A percentile compares a stretch with the other conserved stretches of the same genome.
Evolutionary conservation across 2,113 vertebrate species (phyloP).

Genomic region (Tichodroma muraria): DNA sequence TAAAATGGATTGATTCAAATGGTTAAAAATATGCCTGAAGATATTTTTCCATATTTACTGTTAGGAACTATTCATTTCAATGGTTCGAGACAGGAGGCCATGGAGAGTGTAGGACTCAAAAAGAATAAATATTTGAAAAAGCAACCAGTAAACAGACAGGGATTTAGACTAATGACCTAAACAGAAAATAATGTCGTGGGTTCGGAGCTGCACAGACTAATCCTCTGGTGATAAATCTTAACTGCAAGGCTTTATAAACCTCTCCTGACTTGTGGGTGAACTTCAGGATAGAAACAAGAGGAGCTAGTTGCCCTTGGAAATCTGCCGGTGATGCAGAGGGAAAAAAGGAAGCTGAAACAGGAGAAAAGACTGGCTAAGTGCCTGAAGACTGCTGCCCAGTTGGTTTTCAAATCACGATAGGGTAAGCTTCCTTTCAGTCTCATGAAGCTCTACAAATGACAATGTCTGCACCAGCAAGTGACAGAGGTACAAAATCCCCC

Average conservation of each 20-base stretch:
- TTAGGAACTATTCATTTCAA: not conserved
- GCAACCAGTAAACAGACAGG: not conserved
- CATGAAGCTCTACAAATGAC: not conserved
- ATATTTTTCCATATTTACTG: not conserved
- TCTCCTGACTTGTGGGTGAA: not conserved
- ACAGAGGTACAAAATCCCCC: not conserved
- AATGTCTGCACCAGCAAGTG: not conserved
- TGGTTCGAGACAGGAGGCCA: not conserved
- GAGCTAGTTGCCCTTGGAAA: not conserved
- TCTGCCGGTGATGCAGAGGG: not conserved
- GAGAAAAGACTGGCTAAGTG: not conserved
- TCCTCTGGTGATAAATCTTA: conserved; percentile 19
- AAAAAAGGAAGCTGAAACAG: not conserved
- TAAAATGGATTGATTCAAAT: not conserved
- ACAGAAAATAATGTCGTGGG: not conserved
- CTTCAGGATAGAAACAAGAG: not conserved
- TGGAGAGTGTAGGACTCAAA: not conserved
- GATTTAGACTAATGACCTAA: conserved; percentile 16
- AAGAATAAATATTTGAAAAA: conserved; percentile 35
- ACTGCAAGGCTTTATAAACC: not conserved
- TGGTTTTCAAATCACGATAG: not conserved
- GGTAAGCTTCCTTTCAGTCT: not conserved
- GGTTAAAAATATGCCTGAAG: not conserved
- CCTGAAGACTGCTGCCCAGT: not conserved
- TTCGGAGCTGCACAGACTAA: not conserved